Percentiles rank a stretch among this genome's conserved stretches.
phyloP scores from a whole-genome alignment of 1,140 invertebrate species.

The Helicoverpa armigera region DNA sequence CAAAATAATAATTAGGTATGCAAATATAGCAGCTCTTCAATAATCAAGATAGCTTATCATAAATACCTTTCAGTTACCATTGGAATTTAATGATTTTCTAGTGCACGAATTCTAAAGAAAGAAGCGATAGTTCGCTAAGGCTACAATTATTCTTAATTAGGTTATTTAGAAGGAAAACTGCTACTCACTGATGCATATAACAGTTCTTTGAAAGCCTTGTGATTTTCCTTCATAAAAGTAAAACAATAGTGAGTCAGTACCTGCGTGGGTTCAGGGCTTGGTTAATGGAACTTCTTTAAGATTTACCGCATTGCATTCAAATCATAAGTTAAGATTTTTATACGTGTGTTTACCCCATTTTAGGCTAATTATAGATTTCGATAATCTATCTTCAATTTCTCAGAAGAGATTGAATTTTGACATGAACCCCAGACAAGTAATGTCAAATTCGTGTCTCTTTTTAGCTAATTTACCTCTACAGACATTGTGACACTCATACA shows the following conservation, averaged over 20 bases:
- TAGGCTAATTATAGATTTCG: too few relatives aligned
- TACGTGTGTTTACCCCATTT: too few relatives aligned
- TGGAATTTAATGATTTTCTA: neutral
- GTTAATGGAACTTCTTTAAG: neutral
- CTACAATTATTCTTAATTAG: neutral
- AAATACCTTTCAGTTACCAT: neutral
- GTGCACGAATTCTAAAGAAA: neutral
- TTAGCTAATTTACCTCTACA: too few relatives aligned
- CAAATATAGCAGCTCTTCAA: too few relatives aligned
- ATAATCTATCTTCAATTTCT: too few relatives aligned
- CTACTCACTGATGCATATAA: neutral
- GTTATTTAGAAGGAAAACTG: neutral
- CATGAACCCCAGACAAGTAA: too few relatives aligned
- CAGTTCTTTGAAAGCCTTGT: neutral
- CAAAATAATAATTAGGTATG: too few relatives aligned
- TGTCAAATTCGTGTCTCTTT: too few relatives aligned
- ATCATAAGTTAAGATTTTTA: too few relatives aligned
- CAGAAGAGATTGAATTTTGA: too few relatives aligned
- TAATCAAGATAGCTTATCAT: neutral
- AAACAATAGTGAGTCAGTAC: conserved; percentile 7
- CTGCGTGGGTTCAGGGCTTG: too few relatives aligned
- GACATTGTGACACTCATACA: too few relatives aligned
- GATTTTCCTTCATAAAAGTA: neutral
- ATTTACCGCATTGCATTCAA: neutral
- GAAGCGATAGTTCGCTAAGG: neutral